Evolutionary conservation across 2,113 vertebrate genomes (phyloP), one percentile per base, ranked within the genome.

Genomic region (Beaufortia kweichowensis): DNA sequence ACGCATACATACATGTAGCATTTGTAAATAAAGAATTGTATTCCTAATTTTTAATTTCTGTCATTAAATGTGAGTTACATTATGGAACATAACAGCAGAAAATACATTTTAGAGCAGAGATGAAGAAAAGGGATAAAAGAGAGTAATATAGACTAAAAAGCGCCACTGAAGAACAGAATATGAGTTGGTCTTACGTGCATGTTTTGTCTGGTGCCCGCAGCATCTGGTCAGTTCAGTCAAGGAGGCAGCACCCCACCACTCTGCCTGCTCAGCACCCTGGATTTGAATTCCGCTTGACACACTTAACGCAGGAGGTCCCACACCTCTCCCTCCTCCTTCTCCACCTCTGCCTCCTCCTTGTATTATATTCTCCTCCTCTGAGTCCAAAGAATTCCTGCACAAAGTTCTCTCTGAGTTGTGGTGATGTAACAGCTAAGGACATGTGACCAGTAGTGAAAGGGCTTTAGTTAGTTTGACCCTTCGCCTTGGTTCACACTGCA

Each of bases 251-350:
- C 91, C 88, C 85, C 92, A 92, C 88, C 91, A 92, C 80, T 92
- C 88, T 92, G 89, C 84, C 87, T 84, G 87, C 87, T 90, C 88
- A 87, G 89, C 89, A 90, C 81, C 82, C 92, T 92, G 91, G 89
- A 91, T 91, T 93, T 93, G 89, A 91, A 95, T 91, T 91, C 94
- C 94, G 94, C 94, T 94, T 92, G 93, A 94, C 87, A 93, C 91
- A 83, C 92, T 88, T 93, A 94, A 88, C 92, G 94, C 94, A 94
- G 93, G 95, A 94, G 94, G 94, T 86, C 86, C 87, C 87, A 93
- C 93, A 94, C 94, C 94, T 95, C 94, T 96, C 96, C 94, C 90
- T 89, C 92, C 87, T 88, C 82, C 82, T 93, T 85, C 87, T 85
- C 86, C 85, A 82, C 33, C 19, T 56, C 61, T 67, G 67, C 66